Evolutionary conservation across 2,113 vertebrate genomes (phyloP), one percentile per base, ranked within the genome.

Genomic region (Gavialis gangeticus): DNA sequence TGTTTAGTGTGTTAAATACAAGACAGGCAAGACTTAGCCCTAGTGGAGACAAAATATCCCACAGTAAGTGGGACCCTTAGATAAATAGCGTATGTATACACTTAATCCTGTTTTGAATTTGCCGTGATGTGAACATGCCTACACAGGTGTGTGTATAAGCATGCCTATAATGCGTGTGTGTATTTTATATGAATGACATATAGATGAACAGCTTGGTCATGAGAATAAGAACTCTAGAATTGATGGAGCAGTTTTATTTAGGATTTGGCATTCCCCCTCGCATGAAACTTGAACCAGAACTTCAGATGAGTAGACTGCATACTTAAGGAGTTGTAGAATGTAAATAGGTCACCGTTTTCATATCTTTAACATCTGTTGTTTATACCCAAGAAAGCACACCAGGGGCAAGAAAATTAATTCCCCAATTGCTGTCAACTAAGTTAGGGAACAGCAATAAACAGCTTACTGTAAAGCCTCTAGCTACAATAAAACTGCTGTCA

Each of bases 401-500:
- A 97, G 98, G 98, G 98, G 98, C 96, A 98, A 97, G 97, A 97
- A 98, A 98, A 98, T 98, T 98, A 98, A 99, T 99, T 98, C 97
- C 97, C 98, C 97, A 98, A 98, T 98, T 98, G 98, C 98, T 99
- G 97, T 98, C 97, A 98, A 98, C 97, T 13, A 90, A 95, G 97
- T 98, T 98, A 97, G 97, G 97, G 98, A 98, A 97, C 96, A 97
- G 98, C 97, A 98, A 98, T 98, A 98, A 98, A 98, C 98, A 97
- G 97, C 98, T 98, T 98, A 98, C 97, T 97, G 96, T 97, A 98
- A 97, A 98, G 98, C 98, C 97, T 98, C 97, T 91, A 98, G 99
- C 97, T 98, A 95, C 97, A 98, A 98, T 98, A 98, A 98, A 98
- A 97, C 63, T 93, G 92, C 95, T 98, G 97, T 98, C 98, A 98